phyloP scores from a whole-genome alignment of 1,140 invertebrate species.

The Magallana ariakensis region DNA sequence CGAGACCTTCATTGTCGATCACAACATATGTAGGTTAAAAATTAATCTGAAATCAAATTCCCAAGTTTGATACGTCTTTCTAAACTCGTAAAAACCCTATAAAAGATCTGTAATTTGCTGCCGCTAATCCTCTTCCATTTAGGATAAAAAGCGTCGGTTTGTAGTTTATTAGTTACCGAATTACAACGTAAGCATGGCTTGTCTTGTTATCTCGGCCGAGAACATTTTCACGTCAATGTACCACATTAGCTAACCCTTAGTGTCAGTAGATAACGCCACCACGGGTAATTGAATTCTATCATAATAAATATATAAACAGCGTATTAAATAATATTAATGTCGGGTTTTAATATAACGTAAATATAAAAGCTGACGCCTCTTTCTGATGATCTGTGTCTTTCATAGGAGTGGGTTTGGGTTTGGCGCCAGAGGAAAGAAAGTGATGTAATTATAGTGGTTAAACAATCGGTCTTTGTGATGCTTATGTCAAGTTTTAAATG shows the following conservation, averaged over 20 bases:
- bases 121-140: slow-evolving; percentile 7
- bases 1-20: neutral
- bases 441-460: neutral
- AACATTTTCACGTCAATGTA: neutral
- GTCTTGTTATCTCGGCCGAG: neutral
- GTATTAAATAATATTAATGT: slow-evolving; percentile 21
- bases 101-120: slow-evolving; percentile 4
- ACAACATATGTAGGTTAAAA: slow-evolving; percentile 25
- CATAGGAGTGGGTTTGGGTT: neutral
- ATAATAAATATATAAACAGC: slow-evolving; percentile 13
- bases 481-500: slow-evolving; percentile 14
- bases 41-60: slow-evolving; percentile 19
- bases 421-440: slow-evolving; percentile 11
- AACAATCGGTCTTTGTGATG: slow-evolving; percentile 32
- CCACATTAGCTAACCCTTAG: slow-evolving; percentile 8
- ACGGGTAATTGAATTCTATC: slow-evolving; percentile 27
- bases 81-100: neutral
- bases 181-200: neutral
- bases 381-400: neutral
- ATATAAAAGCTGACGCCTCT: neutral
- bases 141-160: neutral
- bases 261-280: neutral
- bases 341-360: slow-evolving; percentile 15
- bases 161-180: slow-evolving; percentile 2
- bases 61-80: neutral